A percentile compares a stretch with the other conserved stretches of the same genome.
phyloP scores from a whole-genome alignment of 2,888 invertebrate genomes.

The Lithophane socia region DNA sequence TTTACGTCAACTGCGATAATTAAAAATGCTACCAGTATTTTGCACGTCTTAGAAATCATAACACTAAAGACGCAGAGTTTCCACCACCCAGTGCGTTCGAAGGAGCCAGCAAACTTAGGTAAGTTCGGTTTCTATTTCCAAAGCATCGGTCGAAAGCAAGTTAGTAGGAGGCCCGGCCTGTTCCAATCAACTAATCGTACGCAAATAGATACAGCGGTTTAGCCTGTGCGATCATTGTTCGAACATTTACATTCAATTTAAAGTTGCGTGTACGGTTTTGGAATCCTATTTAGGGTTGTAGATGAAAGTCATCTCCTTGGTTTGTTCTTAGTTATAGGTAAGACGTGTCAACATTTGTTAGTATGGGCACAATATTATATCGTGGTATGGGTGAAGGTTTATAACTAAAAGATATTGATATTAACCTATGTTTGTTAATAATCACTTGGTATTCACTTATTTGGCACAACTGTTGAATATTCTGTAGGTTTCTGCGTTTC shows the following conservation, averaged over 20 bases:
- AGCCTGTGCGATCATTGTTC: constrained; percentile 57
- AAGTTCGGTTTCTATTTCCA: constrained; percentile 75
- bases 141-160: constrained; percentile 59
- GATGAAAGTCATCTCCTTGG: constrained; percentile 24
- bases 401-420: not conserved
- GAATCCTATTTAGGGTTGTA: constrained; percentile 35
- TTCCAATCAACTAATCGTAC: constrained; percentile 64
- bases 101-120: constrained; percentile 49
- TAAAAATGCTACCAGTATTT: not conserved
- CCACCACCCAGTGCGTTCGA: constrained; percentile 58
- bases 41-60: not conserved
- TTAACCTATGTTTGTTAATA: not conserved
- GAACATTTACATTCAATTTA: constrained; percentile 60
- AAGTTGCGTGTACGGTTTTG: constrained; percentile 47
- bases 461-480: not conserved
- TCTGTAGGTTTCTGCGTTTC: not conserved
- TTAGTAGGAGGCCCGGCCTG: constrained; percentile 46
- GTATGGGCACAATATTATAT: too few species aligned
- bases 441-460: not conserved
- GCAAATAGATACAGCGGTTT: constrained; percentile 63
- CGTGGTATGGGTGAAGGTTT: too few species aligned
- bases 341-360: not conserved
- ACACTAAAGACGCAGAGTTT: constrained; percentile 28
- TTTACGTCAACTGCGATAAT: not conserved
- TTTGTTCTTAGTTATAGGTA: constrained; percentile 8